These are phyloP conservation scores for Caenorhabditis angaria DNA, from an alignment of 2,888 invertebrate species.

Conservation along the genomic window DNA sequence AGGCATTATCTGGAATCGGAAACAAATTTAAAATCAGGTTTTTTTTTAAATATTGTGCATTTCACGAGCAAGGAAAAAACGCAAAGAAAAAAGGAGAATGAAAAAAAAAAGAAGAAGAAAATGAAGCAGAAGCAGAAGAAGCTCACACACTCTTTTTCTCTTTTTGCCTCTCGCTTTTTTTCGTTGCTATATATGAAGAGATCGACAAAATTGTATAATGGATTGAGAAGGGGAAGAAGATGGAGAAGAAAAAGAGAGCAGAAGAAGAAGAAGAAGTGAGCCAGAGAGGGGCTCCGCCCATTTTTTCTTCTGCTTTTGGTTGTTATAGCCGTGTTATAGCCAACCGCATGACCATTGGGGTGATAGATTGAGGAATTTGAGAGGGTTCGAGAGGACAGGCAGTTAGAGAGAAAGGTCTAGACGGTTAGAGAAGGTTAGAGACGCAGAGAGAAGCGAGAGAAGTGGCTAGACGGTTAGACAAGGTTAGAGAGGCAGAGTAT, in stretches of 20 bases:
- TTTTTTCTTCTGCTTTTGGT: conserved; percentile 22
- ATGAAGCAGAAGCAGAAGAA: not conserved
- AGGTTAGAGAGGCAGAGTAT: no score
- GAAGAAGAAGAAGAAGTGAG: conserved; percentile 10
- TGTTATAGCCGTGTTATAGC: conserved; percentile 10
- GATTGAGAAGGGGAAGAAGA: conserved; percentile 11
- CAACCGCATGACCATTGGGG: conserved; percentile 7
- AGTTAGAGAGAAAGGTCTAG: not conserved
- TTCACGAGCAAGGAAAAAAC: not conserved
- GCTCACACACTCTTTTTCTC: not conserved
- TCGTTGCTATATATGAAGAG: conserved; percentile 6
- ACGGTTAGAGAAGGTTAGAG: no score
- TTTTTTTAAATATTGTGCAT: no score
- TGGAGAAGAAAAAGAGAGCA: conserved; percentile 18
- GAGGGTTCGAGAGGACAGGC: not conserved
- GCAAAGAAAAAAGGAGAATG: not conserved
- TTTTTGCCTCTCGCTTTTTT: not conserved
- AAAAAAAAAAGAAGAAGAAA: conserved; percentile 3
- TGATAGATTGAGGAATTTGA: conserved; percentile 1
- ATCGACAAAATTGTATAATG: conserved; percentile 14
- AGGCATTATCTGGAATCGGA: conserved; percentile 33
- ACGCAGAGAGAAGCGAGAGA: no score
- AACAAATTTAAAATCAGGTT: not conserved
- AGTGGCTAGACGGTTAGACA: no score
- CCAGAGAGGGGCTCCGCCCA: conserved; percentile 20